Conservation (phyloP, 1,140 invertebrate species). For the Drosophila pandora region DNA sequence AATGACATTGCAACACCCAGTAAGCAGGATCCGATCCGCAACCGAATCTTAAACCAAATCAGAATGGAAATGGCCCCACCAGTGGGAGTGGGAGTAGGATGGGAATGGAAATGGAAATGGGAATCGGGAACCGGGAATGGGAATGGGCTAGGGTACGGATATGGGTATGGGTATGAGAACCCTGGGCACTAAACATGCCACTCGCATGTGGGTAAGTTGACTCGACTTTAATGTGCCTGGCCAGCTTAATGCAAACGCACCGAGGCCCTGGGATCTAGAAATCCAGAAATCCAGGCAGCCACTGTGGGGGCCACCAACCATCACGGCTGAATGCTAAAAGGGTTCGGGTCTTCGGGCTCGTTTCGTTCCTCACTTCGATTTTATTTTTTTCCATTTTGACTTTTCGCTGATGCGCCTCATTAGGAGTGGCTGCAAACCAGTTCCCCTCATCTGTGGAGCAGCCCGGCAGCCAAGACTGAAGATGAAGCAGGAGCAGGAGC, state of each 20-base stretch:
- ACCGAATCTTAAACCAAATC: constrained; percentile 71
- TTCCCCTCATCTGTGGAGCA: constrained; percentile 16
- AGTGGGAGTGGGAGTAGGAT: constrained; percentile 33
- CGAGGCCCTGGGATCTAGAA: constrained; percentile 2
- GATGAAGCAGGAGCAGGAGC: constrained; percentile 24
- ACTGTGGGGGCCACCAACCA: constrained; percentile 50
- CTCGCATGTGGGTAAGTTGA: constrained; percentile 67
- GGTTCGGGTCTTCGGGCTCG: constrained; percentile 54
- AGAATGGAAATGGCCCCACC: constrained; percentile 42
- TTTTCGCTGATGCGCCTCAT: constrained; percentile 69
- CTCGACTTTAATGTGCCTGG: constrained; percentile 71
- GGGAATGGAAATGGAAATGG: not conserved
- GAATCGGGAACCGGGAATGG: constrained; percentile 2
- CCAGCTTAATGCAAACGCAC: constrained; percentile 77
- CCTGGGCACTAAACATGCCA: constrained; percentile 60
- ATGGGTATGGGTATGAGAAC: constrained; percentile 21
- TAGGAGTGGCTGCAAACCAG: constrained; percentile 77
- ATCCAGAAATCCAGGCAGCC: constrained; percentile 8
- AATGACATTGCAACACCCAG: constrained; percentile 78
- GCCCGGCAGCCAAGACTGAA: constrained; percentile 2
- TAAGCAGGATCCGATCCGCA: constrained; percentile 63
- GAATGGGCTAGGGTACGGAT: not conserved
- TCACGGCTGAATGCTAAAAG: constrained; percentile 76
- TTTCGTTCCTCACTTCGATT: constrained; percentile 21
- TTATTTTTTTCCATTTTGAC: constrained; percentile 11